Conservation (phyloP, 1,140 invertebrate species). For the Bombus polaris region DNA sequence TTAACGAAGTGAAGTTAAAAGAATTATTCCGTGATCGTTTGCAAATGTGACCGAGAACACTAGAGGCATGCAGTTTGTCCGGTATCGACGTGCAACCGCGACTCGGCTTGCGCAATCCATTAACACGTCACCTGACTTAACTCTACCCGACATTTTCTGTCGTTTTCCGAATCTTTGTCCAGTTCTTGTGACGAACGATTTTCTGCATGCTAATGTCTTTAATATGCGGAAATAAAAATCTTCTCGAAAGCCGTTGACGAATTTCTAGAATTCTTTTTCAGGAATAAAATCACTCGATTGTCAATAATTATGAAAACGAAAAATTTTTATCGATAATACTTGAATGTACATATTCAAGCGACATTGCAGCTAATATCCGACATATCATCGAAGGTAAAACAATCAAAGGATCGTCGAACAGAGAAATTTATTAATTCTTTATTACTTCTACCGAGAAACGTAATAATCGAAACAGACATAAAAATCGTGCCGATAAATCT, state of each 20-base stretch:
- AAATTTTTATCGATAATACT: not conserved
- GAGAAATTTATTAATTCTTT: not conserved
- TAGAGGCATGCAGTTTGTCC: constrained; percentile 56
- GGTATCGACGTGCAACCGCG: constrained; percentile 47
- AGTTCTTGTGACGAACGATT: too few relatives aligned
- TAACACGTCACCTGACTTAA: constrained; percentile 57
- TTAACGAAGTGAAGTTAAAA: constrained; percentile 43
- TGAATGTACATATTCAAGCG: too few relatives aligned
- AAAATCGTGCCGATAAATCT: constrained; percentile 25
- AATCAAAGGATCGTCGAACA: not conserved
- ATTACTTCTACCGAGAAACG: not conserved
- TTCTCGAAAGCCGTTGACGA: not conserved
- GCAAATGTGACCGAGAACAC: constrained; percentile 51
- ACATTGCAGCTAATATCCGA: not conserved
- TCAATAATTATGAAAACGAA: not conserved
- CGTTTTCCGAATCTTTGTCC: not conserved
- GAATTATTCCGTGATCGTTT: constrained; percentile 40
- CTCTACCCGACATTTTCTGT: too few relatives aligned
- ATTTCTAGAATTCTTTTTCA: not conserved
- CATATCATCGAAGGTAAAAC: not conserved
- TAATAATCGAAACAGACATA: constrained; percentile 18
- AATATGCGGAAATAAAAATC: not conserved
- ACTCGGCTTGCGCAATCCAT: constrained; percentile 54
- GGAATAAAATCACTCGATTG: not conserved
- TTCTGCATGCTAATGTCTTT: not conserved